Evolutionary conservation across 2,888 invertebrate genomes (phyloP), one percentile per base, ranked within the genome.

Genomic region (Ferdinandea cuprea): DNA sequence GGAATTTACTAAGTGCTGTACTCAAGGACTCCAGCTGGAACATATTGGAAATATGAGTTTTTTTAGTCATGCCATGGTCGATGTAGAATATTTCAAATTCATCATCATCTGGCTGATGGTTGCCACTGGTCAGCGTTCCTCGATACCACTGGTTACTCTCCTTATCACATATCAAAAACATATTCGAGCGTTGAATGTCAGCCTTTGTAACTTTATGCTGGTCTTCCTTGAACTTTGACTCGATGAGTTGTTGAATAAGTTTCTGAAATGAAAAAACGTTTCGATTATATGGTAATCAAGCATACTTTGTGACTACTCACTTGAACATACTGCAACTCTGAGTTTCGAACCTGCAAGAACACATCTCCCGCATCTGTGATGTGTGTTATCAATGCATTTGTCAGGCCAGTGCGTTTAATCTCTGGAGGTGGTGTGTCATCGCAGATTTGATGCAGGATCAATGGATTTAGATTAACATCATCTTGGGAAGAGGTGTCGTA

Each of bases 391-490:
- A 89, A 86, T 0, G 89, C 88, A 78, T 89, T 90, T 2, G 88
- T 88, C 11, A 88, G 86, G 6, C 88, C 87, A 1, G 86, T 87
- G 5, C 88, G 86, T 68, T 88, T 88, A 0, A 91, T 86, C 74
- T 89, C 87, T 0, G 91, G 91, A 4, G 87, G 84, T 8, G 88
- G 88, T 3, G 89, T 89, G n/a, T 87, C 87, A 71, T 88, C 87
- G 8, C 89, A 92, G 87, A 92, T 93, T 90, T 91, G 92, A 89
- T 92, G 92, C 46, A 93, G 89, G 65, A 94, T 90, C 87, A 93
- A 89, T 85, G 93, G 92, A 89, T 95, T 94, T 69, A 95, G 90
- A 89, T 94, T 93, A 65, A 95, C 89, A 89, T 95, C 95, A 42
- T 93, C 92, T 37, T 91, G 91, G 35, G 93, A 93, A 40, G 93